Base-by-base conservation (phyloP, 2,888 invertebrate species). In the Cerceris rybyensis region DNA sequence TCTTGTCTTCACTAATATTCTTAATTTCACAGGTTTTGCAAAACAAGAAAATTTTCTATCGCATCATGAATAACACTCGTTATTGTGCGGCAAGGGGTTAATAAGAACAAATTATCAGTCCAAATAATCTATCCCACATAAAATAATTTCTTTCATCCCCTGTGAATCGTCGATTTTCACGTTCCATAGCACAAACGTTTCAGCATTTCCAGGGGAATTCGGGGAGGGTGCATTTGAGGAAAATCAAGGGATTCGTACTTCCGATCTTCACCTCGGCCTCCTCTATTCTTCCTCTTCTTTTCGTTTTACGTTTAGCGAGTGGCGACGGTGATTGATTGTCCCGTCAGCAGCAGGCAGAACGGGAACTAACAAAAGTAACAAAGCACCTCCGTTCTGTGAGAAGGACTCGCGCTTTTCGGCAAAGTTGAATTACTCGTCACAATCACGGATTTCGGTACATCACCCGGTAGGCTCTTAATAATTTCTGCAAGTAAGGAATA, bases 261-360 rank as follows among this genome's bases (percentile, higher is more conserved):
- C 49, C 67, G 61, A 50, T 70, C 68, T 59, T 17, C 52, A 46
- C 17, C 17, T 46, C 54, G 59, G 39, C 65, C 17, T 58, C 54
- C 61, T 65, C 14, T 46, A 60, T 65, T 52, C 70, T 80, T 71
- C 72, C 88, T 81, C 84, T 85, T 88, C 86, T 85, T 84, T 87
- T 84, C 86, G 81, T 86, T 88, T 88, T 85, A 83, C 83, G 84
- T 87, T 86, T 84, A 83, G 86, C 82, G 81, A 81, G 86, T 82
- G 82, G 83, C 85, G 87, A 86, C 88, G 83, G 87, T 91, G 91
- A 92, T 92, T 91, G 92, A 92, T 91, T 90, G 90, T 88, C 88
- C 91, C 90, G 92, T 90, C 91, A 91, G 83, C 80, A 81, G 88
- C 92, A 92, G 90, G 82, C 86, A 80, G 85, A 83, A 55, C 78